Evolutionary conservation across 2,888 invertebrate genomes (phyloP).

Genomic region (Drosophila phalerata): DNA sequence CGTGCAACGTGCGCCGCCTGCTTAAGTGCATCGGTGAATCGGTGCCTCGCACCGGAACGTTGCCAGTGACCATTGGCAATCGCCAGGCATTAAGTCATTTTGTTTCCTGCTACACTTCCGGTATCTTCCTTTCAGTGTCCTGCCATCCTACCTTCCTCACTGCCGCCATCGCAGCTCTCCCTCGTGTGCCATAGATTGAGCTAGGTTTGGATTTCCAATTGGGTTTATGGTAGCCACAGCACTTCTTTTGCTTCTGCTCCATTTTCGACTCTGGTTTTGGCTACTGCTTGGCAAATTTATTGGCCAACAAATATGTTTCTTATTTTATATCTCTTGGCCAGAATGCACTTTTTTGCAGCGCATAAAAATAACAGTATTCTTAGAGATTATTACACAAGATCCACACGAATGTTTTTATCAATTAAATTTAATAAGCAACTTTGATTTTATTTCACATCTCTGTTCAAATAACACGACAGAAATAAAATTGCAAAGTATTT

Average conservation of each 20-base stretch:
- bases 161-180: neutral
- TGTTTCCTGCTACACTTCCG: slow-evolving; percentile 62
- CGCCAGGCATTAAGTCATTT: slow-evolving; percentile 61
- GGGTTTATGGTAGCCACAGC: neutral
- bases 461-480: neutral
- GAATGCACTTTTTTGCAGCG: neutral
- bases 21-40: slow-evolving; percentile 35
- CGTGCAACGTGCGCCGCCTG: slow-evolving; percentile 46
- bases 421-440: neutral
- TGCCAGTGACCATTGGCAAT: slow-evolving; percentile 38
- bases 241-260: neutral
- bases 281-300: slow-evolving; percentile 5
- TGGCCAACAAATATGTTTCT: slow-evolving; percentile 2
- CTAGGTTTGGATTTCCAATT: slow-evolving; percentile 10
- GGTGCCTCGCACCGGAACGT: slow-evolving; percentile 20
- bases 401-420: neutral
- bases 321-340: neutral
- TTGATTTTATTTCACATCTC: neutral
- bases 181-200: slow-evolving; percentile 6
- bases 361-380: neutral
- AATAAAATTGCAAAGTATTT: neutral
- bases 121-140: slow-evolving; percentile 40
- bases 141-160: neutral
- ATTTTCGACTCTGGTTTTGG: neutral
- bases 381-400: neutral